Percentiles rank a stretch among this genome's conserved stretches.
Conservation (phyloP, 2,113 vertebrate genomes). For the Potamarius usumacintae region DNA sequence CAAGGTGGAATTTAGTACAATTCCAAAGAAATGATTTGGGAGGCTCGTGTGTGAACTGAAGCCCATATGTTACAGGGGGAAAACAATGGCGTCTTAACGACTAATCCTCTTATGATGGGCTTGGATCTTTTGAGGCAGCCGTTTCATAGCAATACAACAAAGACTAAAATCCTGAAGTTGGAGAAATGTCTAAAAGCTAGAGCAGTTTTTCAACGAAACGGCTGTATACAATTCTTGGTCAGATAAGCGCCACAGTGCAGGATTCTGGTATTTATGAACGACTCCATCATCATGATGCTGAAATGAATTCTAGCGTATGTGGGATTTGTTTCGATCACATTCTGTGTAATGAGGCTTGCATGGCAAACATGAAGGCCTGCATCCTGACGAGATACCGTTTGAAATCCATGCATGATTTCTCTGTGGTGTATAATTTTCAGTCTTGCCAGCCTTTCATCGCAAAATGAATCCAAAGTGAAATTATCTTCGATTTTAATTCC, state of each 20-base stretch:
- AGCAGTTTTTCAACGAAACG: not conserved
- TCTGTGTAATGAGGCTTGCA: not conserved
- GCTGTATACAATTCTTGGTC: not conserved
- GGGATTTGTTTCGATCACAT: not conserved
- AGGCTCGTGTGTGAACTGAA: not conserved
- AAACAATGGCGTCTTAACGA: not conserved
- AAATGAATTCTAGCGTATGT: not conserved
- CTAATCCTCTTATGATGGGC: not conserved
- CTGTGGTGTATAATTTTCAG: not conserved
- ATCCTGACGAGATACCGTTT: not conserved
- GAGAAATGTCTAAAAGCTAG: not conserved
- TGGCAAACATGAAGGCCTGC: not conserved
- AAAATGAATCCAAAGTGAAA: slow-evolving; percentile 14
- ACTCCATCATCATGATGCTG: not conserved
- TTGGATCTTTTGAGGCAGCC: not conserved
- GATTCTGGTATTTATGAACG: not conserved
- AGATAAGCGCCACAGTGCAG: not conserved
- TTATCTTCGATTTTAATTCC: slow-evolving; percentile 22
- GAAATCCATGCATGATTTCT: not conserved
- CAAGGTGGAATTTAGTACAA: not conserved
- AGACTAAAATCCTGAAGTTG: not conserved
- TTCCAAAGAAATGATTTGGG: not conserved
- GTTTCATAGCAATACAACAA: not conserved
- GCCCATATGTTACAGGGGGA: not conserved
- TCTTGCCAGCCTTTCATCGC: slow-evolving; percentile 1